Conservation (phyloP, 1,140 invertebrate species). For the Limonius californicus region DNA sequence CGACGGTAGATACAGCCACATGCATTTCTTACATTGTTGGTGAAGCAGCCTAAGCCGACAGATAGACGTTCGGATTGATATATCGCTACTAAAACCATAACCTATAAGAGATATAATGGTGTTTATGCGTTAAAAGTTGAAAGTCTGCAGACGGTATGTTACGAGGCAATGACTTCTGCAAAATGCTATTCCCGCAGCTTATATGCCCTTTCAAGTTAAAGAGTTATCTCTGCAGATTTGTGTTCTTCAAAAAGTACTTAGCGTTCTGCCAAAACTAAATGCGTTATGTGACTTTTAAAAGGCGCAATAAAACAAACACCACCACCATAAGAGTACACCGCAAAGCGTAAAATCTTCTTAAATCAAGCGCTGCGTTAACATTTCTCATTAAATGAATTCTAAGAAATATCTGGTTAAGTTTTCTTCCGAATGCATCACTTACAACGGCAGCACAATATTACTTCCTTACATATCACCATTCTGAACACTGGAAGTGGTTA, state of each 20-base stretch:
- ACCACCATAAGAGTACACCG: too few relatives aligned
- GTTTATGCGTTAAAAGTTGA: constrained; percentile 1
- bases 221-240: background rate
- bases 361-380: too few relatives aligned
- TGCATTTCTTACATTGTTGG: constrained; percentile 8
- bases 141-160: constrained; percentile 4
- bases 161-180: constrained; percentile 7
- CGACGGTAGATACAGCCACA: background rate
- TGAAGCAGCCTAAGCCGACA: constrained; percentile 5
- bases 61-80: constrained; percentile 2
- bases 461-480: too few relatives aligned
- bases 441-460: too few relatives aligned
- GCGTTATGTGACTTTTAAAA: background rate
- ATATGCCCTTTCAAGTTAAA: constrained; percentile 7
- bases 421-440: too few relatives aligned
- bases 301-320: background rate
- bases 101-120: constrained; percentile 7
- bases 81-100: constrained; percentile 9
- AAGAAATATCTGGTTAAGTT: too few relatives aligned
- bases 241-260: constrained; percentile 2
- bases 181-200: background rate
- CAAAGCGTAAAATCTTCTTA: too few relatives aligned
- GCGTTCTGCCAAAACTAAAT: constrained; percentile 6
- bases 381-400: too few relatives aligned
- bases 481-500: too few relatives aligned